Percentiles rank a stretch among this genome's conserved stretches.
Conservation (phyloP, 2,113 vertebrate genomes). For the Stegastes partitus region DNA sequence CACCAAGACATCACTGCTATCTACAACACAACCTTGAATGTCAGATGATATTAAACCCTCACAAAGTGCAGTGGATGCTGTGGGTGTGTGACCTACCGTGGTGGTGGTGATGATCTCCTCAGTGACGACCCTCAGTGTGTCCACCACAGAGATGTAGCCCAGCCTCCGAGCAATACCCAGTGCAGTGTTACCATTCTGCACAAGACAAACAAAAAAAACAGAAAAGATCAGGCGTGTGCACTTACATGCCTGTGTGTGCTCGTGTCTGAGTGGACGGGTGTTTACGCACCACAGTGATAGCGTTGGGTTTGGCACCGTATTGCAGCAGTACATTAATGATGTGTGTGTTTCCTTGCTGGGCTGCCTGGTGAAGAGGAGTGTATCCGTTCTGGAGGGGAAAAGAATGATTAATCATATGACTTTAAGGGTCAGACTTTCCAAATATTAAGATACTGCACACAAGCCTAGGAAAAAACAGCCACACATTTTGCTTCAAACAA, state of each 20-base stretch:
- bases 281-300: slow-evolving; percentile 90
- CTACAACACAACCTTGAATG: no score
- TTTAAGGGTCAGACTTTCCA: no score
- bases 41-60: no score
- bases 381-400: slow-evolving; percentile 90
- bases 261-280: background rate
- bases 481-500: no score
- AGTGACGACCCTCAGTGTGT: slow-evolving; percentile 96
- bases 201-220: no score
- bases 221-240: background rate
- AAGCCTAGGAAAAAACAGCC: no score
- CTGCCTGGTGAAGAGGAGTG: slow-evolving; percentile 96
- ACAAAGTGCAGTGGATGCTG: background rate
- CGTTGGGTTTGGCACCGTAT: slow-evolving; percentile 94
- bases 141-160: slow-evolving; percentile 98
- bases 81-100: slow-evolving; percentile 86
- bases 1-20: no score
- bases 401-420: no score
- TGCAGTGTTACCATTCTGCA: slow-evolving; percentile 96
- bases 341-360: slow-evolving; percentile 98
- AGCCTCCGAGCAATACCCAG: slow-evolving; percentile 93
- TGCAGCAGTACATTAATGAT: slow-evolving; percentile 96
- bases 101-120: slow-evolving; percentile 97
- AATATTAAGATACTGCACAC: no score
- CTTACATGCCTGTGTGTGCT: background rate